Conservation (phyloP, 2,113 vertebrate genomes). For the Glaucidium brasilianum region DNA sequence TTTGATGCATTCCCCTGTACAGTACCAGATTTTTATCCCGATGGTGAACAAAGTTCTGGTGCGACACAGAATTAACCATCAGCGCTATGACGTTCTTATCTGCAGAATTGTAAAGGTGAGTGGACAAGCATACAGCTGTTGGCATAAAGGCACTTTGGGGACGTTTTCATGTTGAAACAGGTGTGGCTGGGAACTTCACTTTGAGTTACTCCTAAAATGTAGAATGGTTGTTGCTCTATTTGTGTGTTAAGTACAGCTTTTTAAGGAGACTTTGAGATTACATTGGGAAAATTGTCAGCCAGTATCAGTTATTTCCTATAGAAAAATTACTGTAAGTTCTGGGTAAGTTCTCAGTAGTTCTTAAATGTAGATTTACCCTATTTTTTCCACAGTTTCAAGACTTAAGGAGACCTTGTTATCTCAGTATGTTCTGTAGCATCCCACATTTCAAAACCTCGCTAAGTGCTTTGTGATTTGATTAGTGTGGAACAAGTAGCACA, state of each 20-base stretch:
- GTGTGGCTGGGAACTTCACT: neutral
- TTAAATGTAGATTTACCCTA: neutral
- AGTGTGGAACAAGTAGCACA: neutral
- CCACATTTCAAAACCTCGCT: neutral
- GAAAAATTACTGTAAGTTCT: neutral
- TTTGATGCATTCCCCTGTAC: constrained; percentile 7
- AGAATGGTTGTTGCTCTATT: neutral
- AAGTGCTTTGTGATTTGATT: neutral
- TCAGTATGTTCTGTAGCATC: neutral
- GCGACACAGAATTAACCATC: constrained; percentile 94
- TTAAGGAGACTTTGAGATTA: neutral
- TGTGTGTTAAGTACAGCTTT: neutral
- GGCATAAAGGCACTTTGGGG: neutral
- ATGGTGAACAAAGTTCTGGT: constrained; percentile 99
- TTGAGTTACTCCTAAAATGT: neutral
- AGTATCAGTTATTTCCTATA: neutral
- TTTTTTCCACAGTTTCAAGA: neutral
- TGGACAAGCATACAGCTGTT: neutral
- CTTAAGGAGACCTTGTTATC: neutral
- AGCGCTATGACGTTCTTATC: constrained; percentile 95
- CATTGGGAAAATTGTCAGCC: neutral
- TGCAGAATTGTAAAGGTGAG: constrained; percentile 96
- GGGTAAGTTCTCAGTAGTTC: neutral
- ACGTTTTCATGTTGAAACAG: neutral
- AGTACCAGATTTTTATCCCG: constrained; percentile 99